Conservation (phyloP, 2,797 vertebrate genomes). For the Arnoldichthys spilopterus region DNA sequence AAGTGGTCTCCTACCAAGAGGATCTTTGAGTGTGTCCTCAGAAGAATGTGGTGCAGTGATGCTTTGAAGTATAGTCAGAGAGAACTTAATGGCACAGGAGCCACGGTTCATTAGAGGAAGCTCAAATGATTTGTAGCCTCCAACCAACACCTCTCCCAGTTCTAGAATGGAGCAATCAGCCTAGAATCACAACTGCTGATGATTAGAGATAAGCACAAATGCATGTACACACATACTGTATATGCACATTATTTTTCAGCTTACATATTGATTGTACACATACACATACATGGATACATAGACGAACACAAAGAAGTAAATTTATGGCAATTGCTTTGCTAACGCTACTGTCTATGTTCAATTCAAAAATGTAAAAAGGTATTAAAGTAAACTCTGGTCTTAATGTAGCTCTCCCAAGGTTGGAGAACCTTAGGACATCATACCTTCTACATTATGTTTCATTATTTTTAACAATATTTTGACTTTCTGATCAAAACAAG, state of each 20-base stretch:
- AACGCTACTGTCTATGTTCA: background rate
- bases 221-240: background rate
- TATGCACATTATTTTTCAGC: too few relatives aligned
- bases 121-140: conserved; percentile 72
- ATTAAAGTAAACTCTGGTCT: too few relatives aligned
- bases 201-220: conserved; percentile 44
- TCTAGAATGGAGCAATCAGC: conserved; percentile 76
- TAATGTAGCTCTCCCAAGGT: too few relatives aligned
- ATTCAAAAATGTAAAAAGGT: background rate
- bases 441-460: too few relatives aligned
- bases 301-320: background rate
- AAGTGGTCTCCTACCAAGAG: conserved; percentile 46
- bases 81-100: conserved; percentile 81
- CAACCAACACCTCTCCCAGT: conserved; percentile 83
- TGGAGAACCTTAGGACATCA: too few relatives aligned
- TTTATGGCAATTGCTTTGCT: background rate
- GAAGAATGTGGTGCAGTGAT: conserved; percentile 63
- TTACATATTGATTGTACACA: background rate
- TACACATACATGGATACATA: background rate
- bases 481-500: too few relatives aligned
- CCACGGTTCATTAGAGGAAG: conserved; percentile 85
- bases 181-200: conserved; percentile 63
- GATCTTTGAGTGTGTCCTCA: conserved; percentile 59
- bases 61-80: conserved; percentile 80
- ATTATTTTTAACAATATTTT: too few relatives aligned